Evolutionary conservation across 53 echinoderm and acorn worm genomes (phyloP).

Genomic region (Arbacia lixula): DNA sequence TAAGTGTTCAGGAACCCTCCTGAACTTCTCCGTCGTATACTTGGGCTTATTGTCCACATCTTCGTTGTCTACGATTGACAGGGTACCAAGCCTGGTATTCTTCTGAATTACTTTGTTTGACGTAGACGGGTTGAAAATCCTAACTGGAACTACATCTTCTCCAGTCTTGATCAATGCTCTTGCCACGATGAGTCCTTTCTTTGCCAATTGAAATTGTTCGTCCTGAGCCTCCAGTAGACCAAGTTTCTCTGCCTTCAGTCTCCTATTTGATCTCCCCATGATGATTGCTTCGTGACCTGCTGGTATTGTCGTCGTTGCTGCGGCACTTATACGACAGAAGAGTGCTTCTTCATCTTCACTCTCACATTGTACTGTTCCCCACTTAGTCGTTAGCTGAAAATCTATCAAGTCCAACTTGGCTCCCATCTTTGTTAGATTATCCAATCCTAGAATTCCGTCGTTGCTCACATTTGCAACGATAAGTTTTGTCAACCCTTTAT

Average conservation of each 20-base stretch:
- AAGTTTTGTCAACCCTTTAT: neutral
- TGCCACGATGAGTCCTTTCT: constrained; percentile 20
- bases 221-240: constrained; percentile 11
- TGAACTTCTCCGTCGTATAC: neutral
- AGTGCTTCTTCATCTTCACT: neutral
- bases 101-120: constrained; percentile 37
- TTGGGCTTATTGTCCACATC: neutral
- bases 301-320: constrained; percentile 29
- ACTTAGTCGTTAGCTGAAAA: constrained; percentile 1
- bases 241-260: neutral
- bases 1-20: neutral
- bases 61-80: constrained; percentile 2
- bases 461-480: constrained; percentile 25
- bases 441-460: constrained; percentile 14
- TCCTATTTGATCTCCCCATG: neutral
- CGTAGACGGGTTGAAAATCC: constrained; percentile 17
- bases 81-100: neutral
- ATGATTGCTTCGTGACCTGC: constrained; percentile 31
- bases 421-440: constrained; percentile 25
- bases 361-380: constrained; percentile 6
- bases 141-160: constrained; percentile 1
- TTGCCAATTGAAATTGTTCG: neutral
- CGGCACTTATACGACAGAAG: constrained; percentile 10
- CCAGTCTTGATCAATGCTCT: neutral
- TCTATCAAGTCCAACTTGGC: neutral